Evolutionary conservation across 92 coral and sea anemone genomes (phyloP), one percentile per base, ranked within the genome.

Genomic region (Bergia sp.): DNA sequence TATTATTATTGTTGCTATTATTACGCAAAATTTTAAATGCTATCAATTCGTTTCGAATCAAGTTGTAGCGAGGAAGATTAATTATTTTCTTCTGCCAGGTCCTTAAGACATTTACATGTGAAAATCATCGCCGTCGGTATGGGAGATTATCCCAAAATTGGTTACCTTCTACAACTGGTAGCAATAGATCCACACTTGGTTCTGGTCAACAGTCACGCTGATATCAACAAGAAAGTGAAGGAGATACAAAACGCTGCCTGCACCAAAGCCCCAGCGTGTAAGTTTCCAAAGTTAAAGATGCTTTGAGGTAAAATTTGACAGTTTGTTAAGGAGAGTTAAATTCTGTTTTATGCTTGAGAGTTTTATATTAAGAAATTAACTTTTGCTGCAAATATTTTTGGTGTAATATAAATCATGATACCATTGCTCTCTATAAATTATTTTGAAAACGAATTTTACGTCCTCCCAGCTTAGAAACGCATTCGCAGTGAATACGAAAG

Each of bases 151-250:
- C 38, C 29, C 12, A 10, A 61, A 5, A 0, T 12, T 18, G 9
- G 45, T 16, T 82, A 57, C 86, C 86, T 82, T 61, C 47, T 21
- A 20, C 75, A 81, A 65, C 5, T 81, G 49, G 86, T 81, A 18
- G 50, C 47, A 3, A 36, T 2, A 1, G 8, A 9, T n/a, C n/a
- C 18, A 21, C 47, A 81, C 36, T 11, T 40, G 53, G 20, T 81
- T 8, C 16, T 37, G 23, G 74, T 81, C 47, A 40, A 66, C 5
- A 77, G 38, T 1, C 9, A 23, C 1, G 44, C 41, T 29, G 29
- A 67, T 20, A 83, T 83, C 38, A 45, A 83, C 64, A 0, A 2
- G n/a, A 83, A 67, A 45, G 58, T 72, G 15, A 36, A 67, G 12
- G 36, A 29, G 11, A 69, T 67, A 83, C n/a, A 44, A 23, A 15